Conservation (phyloP, 2,113 vertebrate genomes). For the Raja brachyura region DNA sequence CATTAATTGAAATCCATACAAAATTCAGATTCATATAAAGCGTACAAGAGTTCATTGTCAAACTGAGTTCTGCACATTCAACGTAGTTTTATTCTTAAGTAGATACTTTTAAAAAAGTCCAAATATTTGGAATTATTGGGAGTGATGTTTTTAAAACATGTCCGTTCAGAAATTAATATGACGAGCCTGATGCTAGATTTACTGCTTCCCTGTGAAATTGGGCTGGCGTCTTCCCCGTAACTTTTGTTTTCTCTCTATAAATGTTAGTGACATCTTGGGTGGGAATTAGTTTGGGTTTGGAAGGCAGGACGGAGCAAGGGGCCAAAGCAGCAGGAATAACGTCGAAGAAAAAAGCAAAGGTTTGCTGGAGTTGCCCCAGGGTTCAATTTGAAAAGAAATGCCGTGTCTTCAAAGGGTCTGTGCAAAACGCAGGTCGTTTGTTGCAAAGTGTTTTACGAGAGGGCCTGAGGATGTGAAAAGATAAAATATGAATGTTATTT, state of each 20-base stretch:
- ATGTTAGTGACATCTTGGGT: not conserved
- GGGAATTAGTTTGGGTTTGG: not conserved
- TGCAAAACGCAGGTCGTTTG: not conserved
- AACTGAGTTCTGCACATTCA: slow-evolving; percentile 20
- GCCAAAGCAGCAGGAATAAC: not conserved
- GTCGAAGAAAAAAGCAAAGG: not conserved
- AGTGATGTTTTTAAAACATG: not conserved
- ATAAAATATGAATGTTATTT: not conserved
- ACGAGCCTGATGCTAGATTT: not conserved
- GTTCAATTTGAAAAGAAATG: not conserved
- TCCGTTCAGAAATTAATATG: not conserved
- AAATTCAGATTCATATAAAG: slow-evolving; percentile 35
- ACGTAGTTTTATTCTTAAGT: slow-evolving; percentile 17
- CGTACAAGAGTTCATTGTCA: slow-evolving; percentile 31
- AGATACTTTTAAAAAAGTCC: slow-evolving; percentile 25
- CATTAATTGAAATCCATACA: slow-evolving; percentile 31
- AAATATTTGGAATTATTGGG: not conserved
- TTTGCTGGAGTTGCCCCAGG: not conserved
- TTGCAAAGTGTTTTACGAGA: not conserved
- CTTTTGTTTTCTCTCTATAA: not conserved
- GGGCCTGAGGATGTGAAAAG: not conserved
- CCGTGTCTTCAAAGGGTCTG: not conserved
- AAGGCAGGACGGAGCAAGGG: not conserved
- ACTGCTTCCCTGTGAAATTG: not conserved
- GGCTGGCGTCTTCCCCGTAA: not conserved